Percentiles rank a stretch among this genome's conserved stretches.
Conservation (phyloP, 2,113 vertebrate species). For the Catharus minimus region DNA sequence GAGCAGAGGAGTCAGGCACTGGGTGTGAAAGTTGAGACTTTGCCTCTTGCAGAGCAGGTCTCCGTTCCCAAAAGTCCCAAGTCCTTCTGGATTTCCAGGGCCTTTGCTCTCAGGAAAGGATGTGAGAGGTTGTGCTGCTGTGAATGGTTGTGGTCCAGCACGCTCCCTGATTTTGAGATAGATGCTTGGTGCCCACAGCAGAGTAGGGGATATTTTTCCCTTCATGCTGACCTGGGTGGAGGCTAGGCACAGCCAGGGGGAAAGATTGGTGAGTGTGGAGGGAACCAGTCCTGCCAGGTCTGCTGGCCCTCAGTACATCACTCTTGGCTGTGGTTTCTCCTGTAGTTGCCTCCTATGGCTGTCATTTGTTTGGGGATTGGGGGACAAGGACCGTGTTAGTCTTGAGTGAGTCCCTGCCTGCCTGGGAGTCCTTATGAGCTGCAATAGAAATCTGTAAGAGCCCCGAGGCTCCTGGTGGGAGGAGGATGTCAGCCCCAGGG, state of each 20-base stretch:
- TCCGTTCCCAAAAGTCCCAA: not conserved
- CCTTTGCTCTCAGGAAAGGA: not conserved
- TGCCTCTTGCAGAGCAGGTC: not conserved
- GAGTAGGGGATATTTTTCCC: not conserved
- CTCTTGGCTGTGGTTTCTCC: not conserved
- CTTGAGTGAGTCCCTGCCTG: not conserved
- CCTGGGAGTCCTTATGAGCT: not conserved
- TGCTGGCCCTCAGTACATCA: not conserved
- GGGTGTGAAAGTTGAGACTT: not conserved
- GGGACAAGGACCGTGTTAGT: not conserved
- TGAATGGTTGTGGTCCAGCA: not conserved
- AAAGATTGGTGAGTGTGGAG: not conserved
- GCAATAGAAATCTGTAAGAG: not conserved
- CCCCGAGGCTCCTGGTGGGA: not conserved
- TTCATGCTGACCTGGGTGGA: not conserved
- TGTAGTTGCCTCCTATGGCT: not conserved
- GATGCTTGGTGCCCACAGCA: not conserved
- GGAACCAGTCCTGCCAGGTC: not conserved
- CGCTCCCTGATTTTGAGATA: rapidly evolving
- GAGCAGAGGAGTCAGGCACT: not conserved
- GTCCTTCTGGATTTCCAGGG: not conserved
- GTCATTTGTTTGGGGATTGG: not conserved
- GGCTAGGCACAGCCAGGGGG: rapidly evolving
- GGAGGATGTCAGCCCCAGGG: not conserved
- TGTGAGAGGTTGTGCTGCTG: not conserved